Conservation (phyloP, 2,797 vertebrate genomes). For the Tadarida brasiliensis region DNA sequence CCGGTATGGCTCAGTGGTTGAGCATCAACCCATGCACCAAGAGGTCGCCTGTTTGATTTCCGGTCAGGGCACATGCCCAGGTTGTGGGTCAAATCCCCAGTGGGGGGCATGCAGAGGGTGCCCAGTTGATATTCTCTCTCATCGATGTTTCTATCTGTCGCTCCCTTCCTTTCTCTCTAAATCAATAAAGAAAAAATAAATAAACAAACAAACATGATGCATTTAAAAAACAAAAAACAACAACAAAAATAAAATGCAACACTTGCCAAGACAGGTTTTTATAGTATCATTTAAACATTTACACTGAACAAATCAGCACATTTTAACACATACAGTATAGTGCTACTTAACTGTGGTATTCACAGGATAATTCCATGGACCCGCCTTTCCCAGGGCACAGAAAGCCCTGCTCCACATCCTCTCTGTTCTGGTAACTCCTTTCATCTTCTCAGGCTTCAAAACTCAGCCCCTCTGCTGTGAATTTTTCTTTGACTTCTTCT, state of each 20-base stretch:
- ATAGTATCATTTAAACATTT: not conserved
- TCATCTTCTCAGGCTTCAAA: not conserved
- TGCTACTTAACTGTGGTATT: not conserved
- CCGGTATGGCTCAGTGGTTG: no score
- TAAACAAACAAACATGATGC: no score
- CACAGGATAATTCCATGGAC: not conserved
- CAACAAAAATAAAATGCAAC: not conserved
- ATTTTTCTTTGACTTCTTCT: not conserved
- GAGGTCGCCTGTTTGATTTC: no score
- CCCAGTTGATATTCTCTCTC: no score
- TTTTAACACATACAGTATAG: not conserved
- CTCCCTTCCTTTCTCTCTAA: no score
- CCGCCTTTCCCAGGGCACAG: not conserved
- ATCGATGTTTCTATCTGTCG: no score
- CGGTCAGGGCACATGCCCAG: no score
- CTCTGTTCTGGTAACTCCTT: not conserved
- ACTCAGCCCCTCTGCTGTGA: not conserved
- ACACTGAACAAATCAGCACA: not conserved
- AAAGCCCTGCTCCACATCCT: not conserved
- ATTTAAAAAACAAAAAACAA: no score
- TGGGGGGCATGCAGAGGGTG: no score
- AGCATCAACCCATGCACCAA: no score
- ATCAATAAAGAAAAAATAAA: no score
- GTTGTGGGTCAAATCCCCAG: no score
- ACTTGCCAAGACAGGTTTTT: not conserved